These are phyloP conservation scores for Megaceryle maxima DNA, from an alignment of 2,113 vertebrate genomes.

Conservation along the genomic window DNA sequence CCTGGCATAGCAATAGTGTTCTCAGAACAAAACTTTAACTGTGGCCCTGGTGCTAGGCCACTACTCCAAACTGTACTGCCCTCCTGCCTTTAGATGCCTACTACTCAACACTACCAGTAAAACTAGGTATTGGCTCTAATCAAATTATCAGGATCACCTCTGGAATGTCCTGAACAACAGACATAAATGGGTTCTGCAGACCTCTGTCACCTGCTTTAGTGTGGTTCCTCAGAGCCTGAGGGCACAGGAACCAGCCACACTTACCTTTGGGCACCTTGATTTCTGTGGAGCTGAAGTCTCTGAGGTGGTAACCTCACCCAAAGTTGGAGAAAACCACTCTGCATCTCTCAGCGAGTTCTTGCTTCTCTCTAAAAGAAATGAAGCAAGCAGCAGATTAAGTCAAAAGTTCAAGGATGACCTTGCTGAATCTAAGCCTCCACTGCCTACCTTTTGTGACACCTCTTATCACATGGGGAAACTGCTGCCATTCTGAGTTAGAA, in stretches of 20 bases:
- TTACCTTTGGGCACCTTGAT: neutral
- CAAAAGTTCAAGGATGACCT: neutral
- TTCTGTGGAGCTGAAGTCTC: conserved; percentile 73
- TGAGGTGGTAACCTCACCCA: conserved; percentile 59
- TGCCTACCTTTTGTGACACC: neutral
- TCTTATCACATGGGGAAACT: neutral
- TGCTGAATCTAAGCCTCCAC: neutral
- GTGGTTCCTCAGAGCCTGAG: neutral
- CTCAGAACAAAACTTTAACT: neutral
- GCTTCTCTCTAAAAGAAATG: neutral
- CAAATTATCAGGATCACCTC: neutral
- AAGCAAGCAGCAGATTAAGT: neutral
- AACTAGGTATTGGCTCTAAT: neutral
- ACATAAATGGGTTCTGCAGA: neutral
- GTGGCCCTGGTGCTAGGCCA: neutral
- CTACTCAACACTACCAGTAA: neutral
- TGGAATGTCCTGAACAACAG: neutral
- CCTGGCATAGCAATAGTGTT: neutral
- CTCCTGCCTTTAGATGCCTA: neutral
- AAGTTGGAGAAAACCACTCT: conserved; percentile 9
- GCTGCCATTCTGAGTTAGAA: neutral
- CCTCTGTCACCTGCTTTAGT: neutral
- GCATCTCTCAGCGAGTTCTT: neutral
- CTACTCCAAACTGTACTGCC: neutral
- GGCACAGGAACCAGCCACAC: neutral